Evolutionary conservation across 2,888 invertebrate genomes (phyloP).

Genomic region (Deilephila porcellus): DNA sequence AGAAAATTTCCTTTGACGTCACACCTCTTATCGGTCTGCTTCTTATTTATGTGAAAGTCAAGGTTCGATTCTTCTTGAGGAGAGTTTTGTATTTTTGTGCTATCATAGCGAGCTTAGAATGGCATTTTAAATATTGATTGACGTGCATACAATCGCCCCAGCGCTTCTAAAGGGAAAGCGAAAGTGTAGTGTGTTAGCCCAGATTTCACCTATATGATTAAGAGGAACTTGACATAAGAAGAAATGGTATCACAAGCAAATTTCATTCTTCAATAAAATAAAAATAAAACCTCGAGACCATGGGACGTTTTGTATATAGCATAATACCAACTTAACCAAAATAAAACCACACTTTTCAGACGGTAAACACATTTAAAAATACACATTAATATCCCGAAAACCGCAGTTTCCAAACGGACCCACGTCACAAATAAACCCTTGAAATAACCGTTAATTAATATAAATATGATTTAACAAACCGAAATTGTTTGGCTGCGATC

Average conservation of each 20-base stretch:
- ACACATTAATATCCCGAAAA: neutral
- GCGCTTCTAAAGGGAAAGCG: too few species aligned
- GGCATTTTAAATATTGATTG: too few species aligned
- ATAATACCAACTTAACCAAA: neutral
- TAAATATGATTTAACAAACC: conserved; percentile 26
- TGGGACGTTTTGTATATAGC: too few species aligned
- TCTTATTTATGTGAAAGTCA: neutral
- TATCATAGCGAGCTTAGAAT: too few species aligned
- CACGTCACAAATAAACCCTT: neutral
- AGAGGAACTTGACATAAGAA: too few species aligned
- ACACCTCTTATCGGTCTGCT: conserved; percentile 46
- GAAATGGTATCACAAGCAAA: too few species aligned
- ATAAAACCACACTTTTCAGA: too few species aligned
- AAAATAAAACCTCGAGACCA: too few species aligned
- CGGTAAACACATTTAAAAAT: neutral
- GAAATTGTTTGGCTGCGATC: conserved; percentile 31
- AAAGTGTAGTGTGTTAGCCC: too few species aligned
- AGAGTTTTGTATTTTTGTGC: neutral
- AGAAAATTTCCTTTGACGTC: conserved; percentile 50
- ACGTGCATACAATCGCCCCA: too few species aligned
- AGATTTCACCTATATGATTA: too few species aligned
- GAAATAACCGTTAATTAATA: conserved; percentile 15
- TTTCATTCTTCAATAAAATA: too few species aligned
- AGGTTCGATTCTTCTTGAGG: neutral
- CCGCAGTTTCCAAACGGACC: neutral